Conservation (phyloP, 1,140 invertebrate species). For the Dinoponera quadriceps region DNA sequence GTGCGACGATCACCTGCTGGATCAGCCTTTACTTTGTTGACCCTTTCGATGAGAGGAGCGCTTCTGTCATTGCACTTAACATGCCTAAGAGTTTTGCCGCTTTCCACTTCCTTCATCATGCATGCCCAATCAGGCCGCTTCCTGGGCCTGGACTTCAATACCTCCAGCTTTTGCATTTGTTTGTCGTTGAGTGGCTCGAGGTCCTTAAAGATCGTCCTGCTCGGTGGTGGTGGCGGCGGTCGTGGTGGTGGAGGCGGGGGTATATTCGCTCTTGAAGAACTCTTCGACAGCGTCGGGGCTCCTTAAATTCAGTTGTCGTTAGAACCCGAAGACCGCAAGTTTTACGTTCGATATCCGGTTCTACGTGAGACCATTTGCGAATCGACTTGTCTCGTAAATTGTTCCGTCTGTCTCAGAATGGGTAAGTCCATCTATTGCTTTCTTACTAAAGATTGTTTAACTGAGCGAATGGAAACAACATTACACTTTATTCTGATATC, state of each 20-base stretch:
- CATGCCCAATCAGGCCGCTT: slow-evolving; percentile 94
- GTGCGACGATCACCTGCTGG: slow-evolving; percentile 84
- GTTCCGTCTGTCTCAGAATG: no score
- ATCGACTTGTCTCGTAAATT: no score
- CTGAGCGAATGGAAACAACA: no score
- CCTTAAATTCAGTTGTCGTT: slow-evolving; percentile 67
- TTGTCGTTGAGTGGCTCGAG: slow-evolving; percentile 83
- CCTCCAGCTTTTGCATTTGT: slow-evolving; percentile 88
- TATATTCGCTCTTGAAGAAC: slow-evolving; percentile 83
- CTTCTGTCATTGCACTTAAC: slow-evolving; percentile 94
- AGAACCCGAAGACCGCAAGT: neutral
- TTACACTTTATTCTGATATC: no score
- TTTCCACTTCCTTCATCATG: slow-evolving; percentile 96
- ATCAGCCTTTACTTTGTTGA: slow-evolving; percentile 86
- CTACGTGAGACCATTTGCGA: no score
- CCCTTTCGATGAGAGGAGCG: slow-evolving; percentile 86
- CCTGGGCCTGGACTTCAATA: slow-evolving; percentile 90
- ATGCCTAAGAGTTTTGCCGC: slow-evolving; percentile 91
- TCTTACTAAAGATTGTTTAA: no score
- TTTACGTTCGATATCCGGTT: no score
- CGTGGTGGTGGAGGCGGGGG: slow-evolving; percentile 89
- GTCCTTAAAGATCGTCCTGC: slow-evolving; percentile 83
- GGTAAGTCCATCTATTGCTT: no score
- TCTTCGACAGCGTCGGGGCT: slow-evolving; percentile 84
- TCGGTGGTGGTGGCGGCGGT: slow-evolving; percentile 90